phyloP scores from a whole-genome alignment of 2,113 vertebrate genomes.

The Austrofundulus limnaeus region DNA sequence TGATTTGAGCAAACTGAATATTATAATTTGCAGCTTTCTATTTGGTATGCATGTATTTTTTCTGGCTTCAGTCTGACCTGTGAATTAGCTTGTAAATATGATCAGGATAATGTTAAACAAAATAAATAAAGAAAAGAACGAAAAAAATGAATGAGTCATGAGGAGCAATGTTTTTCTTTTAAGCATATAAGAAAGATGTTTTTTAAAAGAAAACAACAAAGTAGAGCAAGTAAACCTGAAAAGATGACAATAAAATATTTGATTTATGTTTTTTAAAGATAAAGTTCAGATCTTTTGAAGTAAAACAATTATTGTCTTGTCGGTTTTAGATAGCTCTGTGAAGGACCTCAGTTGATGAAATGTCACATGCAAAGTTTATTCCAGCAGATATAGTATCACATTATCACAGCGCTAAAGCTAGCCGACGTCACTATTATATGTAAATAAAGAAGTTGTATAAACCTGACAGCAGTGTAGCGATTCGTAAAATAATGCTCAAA shows the following conservation, averaged over 20 bases:
- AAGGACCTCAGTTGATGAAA: neutral
- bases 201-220: too few species aligned
- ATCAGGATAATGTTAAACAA: neutral
- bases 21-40: neutral
- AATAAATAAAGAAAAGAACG: neutral
- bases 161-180: too few species aligned
- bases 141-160: too few species aligned
- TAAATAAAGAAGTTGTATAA: neutral
- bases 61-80: neutral
- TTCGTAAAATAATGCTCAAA: neutral
- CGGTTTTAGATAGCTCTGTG: neutral
- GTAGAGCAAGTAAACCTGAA: too few species aligned
- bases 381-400: neutral
- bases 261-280: neutral
- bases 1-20: slow-evolving; percentile 25
- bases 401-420: neutral
- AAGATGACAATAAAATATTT: neutral
- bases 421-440: too few species aligned
- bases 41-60: neutral
- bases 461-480: neutral
- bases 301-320: neutral
- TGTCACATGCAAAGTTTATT: too few species aligned
- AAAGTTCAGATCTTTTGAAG: neutral
- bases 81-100: neutral
- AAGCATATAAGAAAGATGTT: too few species aligned